Conservation (phyloP, 2,113 vertebrate genomes). For the Origma solitaria region DNA sequence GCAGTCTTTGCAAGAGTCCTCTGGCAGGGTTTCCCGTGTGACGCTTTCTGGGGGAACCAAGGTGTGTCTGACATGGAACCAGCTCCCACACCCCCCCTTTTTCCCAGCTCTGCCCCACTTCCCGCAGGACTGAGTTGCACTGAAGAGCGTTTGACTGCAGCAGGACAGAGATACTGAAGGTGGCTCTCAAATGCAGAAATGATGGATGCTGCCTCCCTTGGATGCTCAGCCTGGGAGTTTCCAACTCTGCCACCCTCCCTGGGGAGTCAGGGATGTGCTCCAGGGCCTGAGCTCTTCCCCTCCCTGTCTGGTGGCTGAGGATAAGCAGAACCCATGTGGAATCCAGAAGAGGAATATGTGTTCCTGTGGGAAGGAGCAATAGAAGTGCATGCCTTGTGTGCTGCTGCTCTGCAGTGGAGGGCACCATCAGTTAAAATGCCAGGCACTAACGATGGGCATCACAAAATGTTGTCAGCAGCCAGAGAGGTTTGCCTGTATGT, state of each 20-base stretch:
- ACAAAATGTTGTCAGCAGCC: background rate
- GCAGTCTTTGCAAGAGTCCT: background rate
- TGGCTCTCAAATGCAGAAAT: background rate
- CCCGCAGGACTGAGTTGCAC: fast-evolving
- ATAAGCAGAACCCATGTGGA: background rate
- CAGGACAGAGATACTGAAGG: background rate
- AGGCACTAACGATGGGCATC: background rate
- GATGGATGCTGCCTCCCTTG: background rate
- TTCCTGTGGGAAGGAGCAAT: background rate
- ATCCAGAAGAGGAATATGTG: background rate
- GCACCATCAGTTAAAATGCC: background rate
- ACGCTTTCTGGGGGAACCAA: background rate
- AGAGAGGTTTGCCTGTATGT: background rate
- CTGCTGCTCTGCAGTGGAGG: background rate
- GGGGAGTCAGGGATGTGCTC: background rate
- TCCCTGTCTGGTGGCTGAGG: background rate
- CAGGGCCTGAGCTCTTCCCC: background rate
- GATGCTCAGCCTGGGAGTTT: background rate
- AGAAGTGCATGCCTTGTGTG: background rate
- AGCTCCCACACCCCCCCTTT: fast-evolving
- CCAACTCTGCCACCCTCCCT: background rate
- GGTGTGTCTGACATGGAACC: background rate
- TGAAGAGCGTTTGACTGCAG: background rate
- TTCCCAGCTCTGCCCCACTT: background rate
- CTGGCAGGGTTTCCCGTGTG: background rate